A percentile compares a stretch with the other conserved stretches of the same genome.
These are phyloP conservation scores for Clupea harengus DNA, from an alignment of 2,113 vertebrate genomes.

Conservation along the genomic window DNA sequence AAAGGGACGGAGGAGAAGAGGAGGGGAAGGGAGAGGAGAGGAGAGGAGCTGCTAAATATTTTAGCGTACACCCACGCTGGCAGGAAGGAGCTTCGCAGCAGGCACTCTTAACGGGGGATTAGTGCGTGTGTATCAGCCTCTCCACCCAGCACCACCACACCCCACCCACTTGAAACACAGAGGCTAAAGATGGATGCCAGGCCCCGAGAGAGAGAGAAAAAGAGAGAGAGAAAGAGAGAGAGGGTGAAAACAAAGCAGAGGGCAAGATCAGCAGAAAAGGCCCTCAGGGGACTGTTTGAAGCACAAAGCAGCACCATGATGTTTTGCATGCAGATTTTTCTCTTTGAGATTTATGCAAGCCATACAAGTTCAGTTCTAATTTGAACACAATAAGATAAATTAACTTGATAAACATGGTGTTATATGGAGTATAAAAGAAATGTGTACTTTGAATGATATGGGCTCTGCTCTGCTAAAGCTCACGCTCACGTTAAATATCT, in stretches of 20 bases:
- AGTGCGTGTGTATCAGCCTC: not conserved
- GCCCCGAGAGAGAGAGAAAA: not conserved
- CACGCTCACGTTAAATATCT: not conserved
- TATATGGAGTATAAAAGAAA: not conserved
- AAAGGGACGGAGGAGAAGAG: not conserved
- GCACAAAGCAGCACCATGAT: not conserved
- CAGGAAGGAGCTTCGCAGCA: not conserved
- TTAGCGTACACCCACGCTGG: not conserved
- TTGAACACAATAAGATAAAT: not conserved
- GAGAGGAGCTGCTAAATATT: not conserved
- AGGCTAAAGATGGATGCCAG: not conserved
- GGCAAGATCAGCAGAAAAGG: not conserved
- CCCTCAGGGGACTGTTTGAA: not conserved
- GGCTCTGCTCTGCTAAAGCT: no score
- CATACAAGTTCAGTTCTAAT: not conserved
- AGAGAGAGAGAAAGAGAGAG: constrained; percentile 16
- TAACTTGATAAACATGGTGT: not conserved
- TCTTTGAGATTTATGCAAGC: not conserved
- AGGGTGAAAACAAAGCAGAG: constrained; percentile 5
- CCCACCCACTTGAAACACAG: not conserved
- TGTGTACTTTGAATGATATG: no score
- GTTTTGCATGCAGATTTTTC: not conserved
- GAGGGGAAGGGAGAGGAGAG: not conserved
- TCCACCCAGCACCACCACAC: constrained; percentile 47
- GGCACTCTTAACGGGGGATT: not conserved